Evolutionary conservation across 2,888 invertebrate species (phyloP).

Genomic region (Tenthredo scrophulariae): DNA sequence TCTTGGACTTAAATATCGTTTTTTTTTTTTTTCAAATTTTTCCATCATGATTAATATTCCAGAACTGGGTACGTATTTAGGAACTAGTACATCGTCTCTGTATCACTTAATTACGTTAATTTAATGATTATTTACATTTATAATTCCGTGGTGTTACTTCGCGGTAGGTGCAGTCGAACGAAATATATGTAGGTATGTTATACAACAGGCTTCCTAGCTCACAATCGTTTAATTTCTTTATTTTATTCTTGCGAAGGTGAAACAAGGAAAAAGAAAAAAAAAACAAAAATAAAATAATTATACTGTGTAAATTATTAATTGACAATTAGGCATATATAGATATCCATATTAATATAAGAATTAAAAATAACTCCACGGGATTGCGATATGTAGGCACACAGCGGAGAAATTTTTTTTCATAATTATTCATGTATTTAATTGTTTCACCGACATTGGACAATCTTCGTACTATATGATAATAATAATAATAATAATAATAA

Average conservation of each 20-base stretch:
- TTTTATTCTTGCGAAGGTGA: background rate
- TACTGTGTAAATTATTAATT: slow-evolving; percentile 25
- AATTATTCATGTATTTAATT: background rate
- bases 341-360: slow-evolving; percentile 4
- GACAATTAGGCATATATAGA: slow-evolving; percentile 45
- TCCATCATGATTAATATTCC: background rate
- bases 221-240: background rate
- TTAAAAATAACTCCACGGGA: slow-evolving; percentile 49
- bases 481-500: background rate
- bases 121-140: slow-evolving; percentile 52
- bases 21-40: background rate
- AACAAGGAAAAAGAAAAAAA: background rate
- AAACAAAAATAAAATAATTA: background rate
- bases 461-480: background rate
- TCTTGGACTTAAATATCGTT: background rate
- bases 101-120: slow-evolving; percentile 40
- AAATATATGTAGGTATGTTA: slow-evolving; percentile 1
- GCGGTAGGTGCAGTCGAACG: background rate
- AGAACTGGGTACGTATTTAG: slow-evolving; percentile 42
- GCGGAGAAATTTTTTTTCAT: slow-evolving; percentile 47
- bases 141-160: slow-evolving; percentile 53
- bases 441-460: slow-evolving; percentile 34
- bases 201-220: background rate
- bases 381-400: slow-evolving; percentile 53
- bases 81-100: slow-evolving; percentile 52